Base-by-base conservation (phyloP, 2,797 vertebrate genomes). In the Ataeniobius toweri region DNA sequence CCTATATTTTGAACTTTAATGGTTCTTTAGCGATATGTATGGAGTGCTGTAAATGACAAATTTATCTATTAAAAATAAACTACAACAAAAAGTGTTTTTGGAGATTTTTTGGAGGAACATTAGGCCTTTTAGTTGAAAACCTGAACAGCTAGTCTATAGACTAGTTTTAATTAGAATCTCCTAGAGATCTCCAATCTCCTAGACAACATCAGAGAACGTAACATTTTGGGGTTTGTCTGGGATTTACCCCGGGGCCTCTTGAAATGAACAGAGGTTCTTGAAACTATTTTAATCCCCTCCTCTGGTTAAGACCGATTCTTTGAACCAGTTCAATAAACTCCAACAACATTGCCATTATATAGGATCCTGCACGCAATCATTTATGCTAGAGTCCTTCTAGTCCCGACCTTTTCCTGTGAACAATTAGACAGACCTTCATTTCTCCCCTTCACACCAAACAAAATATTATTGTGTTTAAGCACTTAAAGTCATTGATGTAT, bases 401-500 rank as follows among this genome's bases (percentile, higher is more conserved):
- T 84, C 77, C 44, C 73, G 73, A 74, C 72, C 78, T 84, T 79
- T 83, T 80, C 78, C 91, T 91, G 91, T 91, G 87, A 88, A 84
- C 86, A 90, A 85, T 91, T 91, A 91, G 75, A 48, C 80, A 2
- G 39, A 80, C 84, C 71, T 82, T 82, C 81, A 68, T 67, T 77
- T 73, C 65, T 65, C 46, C 67, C 56, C 81, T 41, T 90, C 83
- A 82, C 80, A 84, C 85, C 71, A 73, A 89, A 79, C 85, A 87
- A 84, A 83, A 83, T 79, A 55, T 74, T 55, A 84, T 86, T 90
- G 81, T 83, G 84, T 85, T 79, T 84, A 78, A 89, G 82, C 83
- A 58, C 91, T 91, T 91, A 84, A 89, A 94, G 89, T 88, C 85
- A 87, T 73, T 83, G 85, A 87, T 89, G 90, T 88, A 81, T 93